These are phyloP conservation scores for Drosophila pachea DNA, from an alignment of 1,140 invertebrate genomes.

Conservation along the genomic window DNA sequence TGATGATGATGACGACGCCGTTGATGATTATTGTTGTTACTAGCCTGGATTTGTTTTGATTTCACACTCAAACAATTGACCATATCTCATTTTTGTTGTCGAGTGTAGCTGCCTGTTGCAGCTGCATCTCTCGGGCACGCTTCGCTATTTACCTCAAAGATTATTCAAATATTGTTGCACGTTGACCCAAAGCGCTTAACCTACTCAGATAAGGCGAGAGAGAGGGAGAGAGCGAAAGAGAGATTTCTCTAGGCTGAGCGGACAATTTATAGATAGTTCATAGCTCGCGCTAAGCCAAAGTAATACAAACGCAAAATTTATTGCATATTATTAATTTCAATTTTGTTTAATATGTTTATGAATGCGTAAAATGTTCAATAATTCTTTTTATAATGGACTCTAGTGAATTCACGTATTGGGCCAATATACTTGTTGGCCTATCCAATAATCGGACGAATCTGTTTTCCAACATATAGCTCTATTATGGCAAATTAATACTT, in stretches of 20 bases:
- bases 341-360: constrained; percentile 62
- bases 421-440: neutral
- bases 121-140: constrained; percentile 30
- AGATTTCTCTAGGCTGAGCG: neutral
- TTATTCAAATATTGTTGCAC: constrained; percentile 75
- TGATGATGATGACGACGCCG: constrained; percentile 42
- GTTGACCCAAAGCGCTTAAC: constrained; percentile 60
- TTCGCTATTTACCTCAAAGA: constrained; percentile 54
- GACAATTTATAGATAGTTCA: constrained; percentile 65
- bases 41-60: constrained; percentile 31
- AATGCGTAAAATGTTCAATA: constrained; percentile 59
- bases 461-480: neutral
- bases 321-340: constrained; percentile 50
- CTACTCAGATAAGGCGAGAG: constrained; percentile 53
- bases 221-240: neutral
- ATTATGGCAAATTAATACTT: neutral
- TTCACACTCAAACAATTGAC: neutral
- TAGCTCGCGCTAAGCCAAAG: constrained; percentile 17
- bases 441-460: neutral
- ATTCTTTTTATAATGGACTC: constrained; percentile 26
- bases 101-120: constrained; percentile 29
- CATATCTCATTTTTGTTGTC: constrained; percentile 7
- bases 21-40: constrained; percentile 34
- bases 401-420: constrained; percentile 1
- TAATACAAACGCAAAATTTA: constrained; percentile 48